Percentiles rank a stretch among this genome's conserved stretches.
phyloP scores from a whole-genome alignment of 92 coral and sea anemone genomes.

The Epizoanthus rinbou region DNA sequence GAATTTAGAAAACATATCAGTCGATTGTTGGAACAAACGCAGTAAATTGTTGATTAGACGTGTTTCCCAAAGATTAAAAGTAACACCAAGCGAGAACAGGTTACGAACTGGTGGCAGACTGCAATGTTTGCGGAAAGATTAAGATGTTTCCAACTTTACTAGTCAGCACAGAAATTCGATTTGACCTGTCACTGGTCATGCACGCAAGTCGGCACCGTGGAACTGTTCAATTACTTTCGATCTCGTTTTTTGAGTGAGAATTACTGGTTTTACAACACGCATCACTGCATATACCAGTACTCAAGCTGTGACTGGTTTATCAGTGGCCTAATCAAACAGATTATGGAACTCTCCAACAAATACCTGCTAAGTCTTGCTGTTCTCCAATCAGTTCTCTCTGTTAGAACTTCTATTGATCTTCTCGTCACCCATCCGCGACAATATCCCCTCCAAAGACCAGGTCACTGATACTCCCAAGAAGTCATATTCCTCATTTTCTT shows the following conservation, averaged over 20 bases:
- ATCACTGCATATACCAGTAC: no score
- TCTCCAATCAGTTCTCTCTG: background rate
- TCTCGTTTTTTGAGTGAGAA: no score
- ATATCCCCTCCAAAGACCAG: background rate
- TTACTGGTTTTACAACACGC: no score
- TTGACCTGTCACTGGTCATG: no score
- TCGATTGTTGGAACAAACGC: background rate
- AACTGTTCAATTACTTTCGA: no score
- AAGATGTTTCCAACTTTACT: background rate
- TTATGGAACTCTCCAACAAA: background rate
- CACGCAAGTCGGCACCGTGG: no score
- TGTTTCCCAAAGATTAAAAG: background rate
- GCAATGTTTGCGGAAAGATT: background rate
- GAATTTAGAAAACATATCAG: background rate
- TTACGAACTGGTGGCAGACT: slow-evolving; percentile 16
- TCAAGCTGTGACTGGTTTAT: background rate
- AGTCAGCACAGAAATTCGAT: background rate
- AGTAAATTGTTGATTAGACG: background rate
- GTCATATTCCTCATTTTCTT: background rate
- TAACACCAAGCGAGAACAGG: background rate
- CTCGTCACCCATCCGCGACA: background rate
- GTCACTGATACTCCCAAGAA: background rate
- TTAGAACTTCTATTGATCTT: background rate
- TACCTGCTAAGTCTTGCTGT: slow-evolving; percentile 11
- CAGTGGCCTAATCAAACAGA: background rate